Percentiles rank a stretch among this genome's conserved stretches.
These are phyloP conservation scores for Seladonia tumulorum DNA, from an alignment of 2,888 invertebrate species.

Conservation along the genomic window DNA sequence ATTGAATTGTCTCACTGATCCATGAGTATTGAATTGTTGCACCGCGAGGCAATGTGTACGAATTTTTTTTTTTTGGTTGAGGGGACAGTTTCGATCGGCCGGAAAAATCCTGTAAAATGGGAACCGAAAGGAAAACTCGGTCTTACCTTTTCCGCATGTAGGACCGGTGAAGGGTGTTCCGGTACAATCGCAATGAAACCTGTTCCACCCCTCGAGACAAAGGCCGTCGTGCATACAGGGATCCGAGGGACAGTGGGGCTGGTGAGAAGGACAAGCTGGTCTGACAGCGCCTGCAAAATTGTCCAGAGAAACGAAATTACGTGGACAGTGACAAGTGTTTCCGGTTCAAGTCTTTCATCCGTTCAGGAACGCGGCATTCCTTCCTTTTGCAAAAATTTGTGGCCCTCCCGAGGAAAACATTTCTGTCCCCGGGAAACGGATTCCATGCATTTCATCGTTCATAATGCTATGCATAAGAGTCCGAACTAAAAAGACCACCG, in stretches of 20 bases:
- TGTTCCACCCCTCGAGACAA: conserved; percentile 98
- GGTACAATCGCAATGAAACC: conserved; percentile 96
- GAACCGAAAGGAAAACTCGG: conserved; percentile 11
- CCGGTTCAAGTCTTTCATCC: conserved; percentile 36
- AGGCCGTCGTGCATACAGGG: conserved; percentile 96
- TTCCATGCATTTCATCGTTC: conserved; percentile 10
- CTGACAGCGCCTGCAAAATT: conserved; percentile 91
- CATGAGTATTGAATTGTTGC: background rate
- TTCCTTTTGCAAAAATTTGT: conserved; percentile 1
- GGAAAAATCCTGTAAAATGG: background rate
- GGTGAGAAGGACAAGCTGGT: conserved; percentile 93
- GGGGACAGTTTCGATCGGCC: background rate
- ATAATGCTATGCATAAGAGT: background rate
- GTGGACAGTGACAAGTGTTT: conserved; percentile 49
- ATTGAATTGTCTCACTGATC: background rate
- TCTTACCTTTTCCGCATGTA: conserved; percentile 93
- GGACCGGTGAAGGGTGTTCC: conserved; percentile 95
- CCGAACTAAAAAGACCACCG: background rate
- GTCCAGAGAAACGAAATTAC: conserved; percentile 57
- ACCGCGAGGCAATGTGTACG: background rate
- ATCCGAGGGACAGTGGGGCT: conserved; percentile 92
- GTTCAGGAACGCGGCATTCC: background rate
- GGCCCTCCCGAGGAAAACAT: conserved; percentile 2
- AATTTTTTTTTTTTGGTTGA: background rate
- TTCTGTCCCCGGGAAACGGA: background rate